phyloP scores from a whole-genome alignment of 1,140 invertebrate genomes.

The Tribolium madens region DNA sequence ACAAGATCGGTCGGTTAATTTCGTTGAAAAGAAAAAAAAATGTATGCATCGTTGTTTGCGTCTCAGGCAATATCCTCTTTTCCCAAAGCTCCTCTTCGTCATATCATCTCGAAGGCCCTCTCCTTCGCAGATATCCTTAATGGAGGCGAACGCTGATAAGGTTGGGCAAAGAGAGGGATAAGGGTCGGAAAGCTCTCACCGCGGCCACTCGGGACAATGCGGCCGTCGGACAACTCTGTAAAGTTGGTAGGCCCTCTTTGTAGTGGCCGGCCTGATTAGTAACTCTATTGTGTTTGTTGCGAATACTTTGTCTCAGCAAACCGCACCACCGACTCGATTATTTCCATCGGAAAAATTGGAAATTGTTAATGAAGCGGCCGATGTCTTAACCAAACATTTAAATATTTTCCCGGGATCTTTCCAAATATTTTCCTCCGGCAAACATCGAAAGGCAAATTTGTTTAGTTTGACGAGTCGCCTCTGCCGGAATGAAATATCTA shows the following conservation, averaged over 20 bases:
- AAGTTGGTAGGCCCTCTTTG: slow-evolving; percentile 34
- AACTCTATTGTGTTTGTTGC: slow-evolving; percentile 30
- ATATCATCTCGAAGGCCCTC: slow-evolving; percentile 16
- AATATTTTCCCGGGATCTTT: neutral
- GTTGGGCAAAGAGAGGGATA: slow-evolving; percentile 15
- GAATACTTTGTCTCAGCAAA: slow-evolving; percentile 33
- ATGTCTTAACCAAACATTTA: neutral
- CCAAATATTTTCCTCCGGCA: neutral
- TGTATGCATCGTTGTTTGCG: neutral
- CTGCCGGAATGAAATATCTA: neutral
- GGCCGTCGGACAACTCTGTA: slow-evolving; percentile 24
- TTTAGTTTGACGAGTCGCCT: neutral
- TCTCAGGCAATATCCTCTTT: neutral
- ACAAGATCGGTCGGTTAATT: neutral
- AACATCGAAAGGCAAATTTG: neutral
- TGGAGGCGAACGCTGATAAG: slow-evolving; percentile 27
- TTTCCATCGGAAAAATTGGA: too few species aligned
- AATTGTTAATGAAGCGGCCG: too few species aligned
- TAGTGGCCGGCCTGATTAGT: slow-evolving; percentile 38
- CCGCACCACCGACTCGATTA: too few species aligned
- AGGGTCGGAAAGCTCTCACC: slow-evolving; percentile 28
- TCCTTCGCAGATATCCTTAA: slow-evolving; percentile 26
- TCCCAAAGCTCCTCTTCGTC: slow-evolving; percentile 18
- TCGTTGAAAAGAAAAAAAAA: neutral
- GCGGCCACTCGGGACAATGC: slow-evolving; percentile 36